Base-by-base conservation (phyloP, 2,888 invertebrate genomes). In the Bellardia pandia region DNA sequence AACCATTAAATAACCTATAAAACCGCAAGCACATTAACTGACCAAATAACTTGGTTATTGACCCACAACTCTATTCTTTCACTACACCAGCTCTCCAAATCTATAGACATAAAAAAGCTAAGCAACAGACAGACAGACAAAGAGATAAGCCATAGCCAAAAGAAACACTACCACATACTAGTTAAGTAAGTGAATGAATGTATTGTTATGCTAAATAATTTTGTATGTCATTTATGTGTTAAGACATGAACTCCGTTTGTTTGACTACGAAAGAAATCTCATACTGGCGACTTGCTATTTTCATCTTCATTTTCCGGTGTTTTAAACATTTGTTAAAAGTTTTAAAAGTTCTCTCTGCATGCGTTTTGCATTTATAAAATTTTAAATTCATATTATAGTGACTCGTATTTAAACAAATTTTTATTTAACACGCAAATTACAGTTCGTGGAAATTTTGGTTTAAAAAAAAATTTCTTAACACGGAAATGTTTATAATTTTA, bases 21-120 rank as follows among this genome's bases (percentile, higher is more conserved):
- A 56, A 60, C 16, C 30, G 40, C 40, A 16, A 62, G 51, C 4
- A 45, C 45, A 75, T 48, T 7, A 64, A 30, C 23, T 75, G 53
- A 56, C 56, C 58, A 75, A 74, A 85, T 64, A 69, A 82, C 62
- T 62, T 78, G 78, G 82, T 75, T 86, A 75, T 86, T 86, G 82
- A 86, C 82, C 86, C 60, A 69, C 13, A 82, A 74, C 14, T 53
- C 37, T 51, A 60, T 71, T 71, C 8, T 33, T 45, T 51, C 9
- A 30, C 23, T 8, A 37, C 45, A 9, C 45, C 48, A 66, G 42
- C 30, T 56, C 11, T 76, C 14, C 48, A 1, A 30, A 42, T 37
- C 51, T 23, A 56, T 23, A 7, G 23, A 56, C 11, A 23, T 8
- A 23, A 23, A 56, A 33, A 33, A 60, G 5, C 33, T 14, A 33